A percentile compares a stretch with the other conserved stretches of the same genome.
Conservation (phyloP, 2,888 invertebrate genomes). For the Celastrina argiolus region DNA sequence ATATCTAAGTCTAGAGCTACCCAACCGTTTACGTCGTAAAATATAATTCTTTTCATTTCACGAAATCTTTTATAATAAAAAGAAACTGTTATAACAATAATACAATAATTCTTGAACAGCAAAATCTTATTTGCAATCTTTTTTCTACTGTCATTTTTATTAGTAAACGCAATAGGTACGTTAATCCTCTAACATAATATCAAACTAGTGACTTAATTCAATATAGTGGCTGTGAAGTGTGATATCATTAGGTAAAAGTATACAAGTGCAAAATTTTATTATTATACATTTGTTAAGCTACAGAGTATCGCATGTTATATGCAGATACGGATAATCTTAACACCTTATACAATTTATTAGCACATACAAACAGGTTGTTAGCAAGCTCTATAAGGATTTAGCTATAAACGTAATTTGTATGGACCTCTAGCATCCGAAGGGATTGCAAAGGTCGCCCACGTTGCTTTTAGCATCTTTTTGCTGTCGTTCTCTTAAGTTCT, state of each 20-base stretch:
- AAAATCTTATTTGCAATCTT: slow-evolving; percentile 1
- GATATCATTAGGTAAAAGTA: no score
- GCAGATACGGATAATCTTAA: slow-evolving; percentile 71
- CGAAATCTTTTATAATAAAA: slow-evolving; percentile 6
- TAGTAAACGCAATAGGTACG: background rate
- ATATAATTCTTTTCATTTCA: slow-evolving; percentile 7
- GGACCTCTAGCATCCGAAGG: slow-evolving; percentile 42
- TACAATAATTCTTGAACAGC: background rate
- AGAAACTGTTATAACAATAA: slow-evolving; percentile 5
- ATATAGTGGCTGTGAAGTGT: no score
- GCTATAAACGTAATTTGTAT: slow-evolving; percentile 71
- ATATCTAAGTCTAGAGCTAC: slow-evolving; percentile 4
- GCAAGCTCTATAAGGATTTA: slow-evolving; percentile 59
- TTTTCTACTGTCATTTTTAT: background rate
- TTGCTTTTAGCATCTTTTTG: slow-evolving; percentile 29
- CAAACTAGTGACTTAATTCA: no score
- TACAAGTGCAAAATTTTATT: background rate
- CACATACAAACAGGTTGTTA: slow-evolving; percentile 65
- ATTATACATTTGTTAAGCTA: slow-evolving; percentile 8
- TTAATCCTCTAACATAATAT: background rate
- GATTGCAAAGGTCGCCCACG: slow-evolving; percentile 34
- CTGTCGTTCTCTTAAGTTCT: slow-evolving; percentile 19
- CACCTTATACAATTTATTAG: slow-evolving; percentile 62
- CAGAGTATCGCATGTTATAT: slow-evolving; percentile 37
- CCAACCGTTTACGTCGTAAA: slow-evolving; percentile 4